Conservation (phyloP, 2,888 invertebrate genomes). For the Microctonus hyperodae region DNA sequence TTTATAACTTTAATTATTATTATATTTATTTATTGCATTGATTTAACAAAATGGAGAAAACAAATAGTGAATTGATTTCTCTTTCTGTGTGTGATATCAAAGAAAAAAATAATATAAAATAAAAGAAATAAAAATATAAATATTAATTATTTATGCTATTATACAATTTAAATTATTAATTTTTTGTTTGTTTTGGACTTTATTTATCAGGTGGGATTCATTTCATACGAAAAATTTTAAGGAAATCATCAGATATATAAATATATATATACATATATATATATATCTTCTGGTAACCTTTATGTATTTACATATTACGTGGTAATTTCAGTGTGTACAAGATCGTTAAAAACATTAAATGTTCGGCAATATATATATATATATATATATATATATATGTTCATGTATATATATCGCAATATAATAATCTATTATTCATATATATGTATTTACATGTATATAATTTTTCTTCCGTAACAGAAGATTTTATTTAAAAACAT, state of each 20-base stretch:
- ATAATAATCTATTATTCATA: constrained; percentile 53
- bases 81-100: constrained; percentile 21
- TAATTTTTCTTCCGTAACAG: constrained; percentile 57
- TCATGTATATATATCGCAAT: constrained; percentile 53
- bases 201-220: not conserved
- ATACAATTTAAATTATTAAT: not conserved
- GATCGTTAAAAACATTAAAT: constrained; percentile 62
- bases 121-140: constrained; percentile 2
- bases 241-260: constrained; percentile 21
- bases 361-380: constrained; percentile 51
- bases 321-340: constrained; percentile 59
- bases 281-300: constrained; percentile 52
- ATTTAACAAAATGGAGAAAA: not conserved
- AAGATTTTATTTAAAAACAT: constrained; percentile 44
- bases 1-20: no score
- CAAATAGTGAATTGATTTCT: not conserved
- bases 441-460: constrained; percentile 51
- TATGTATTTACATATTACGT: constrained; percentile 62
- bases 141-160: not conserved
- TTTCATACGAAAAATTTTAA: not conserved
- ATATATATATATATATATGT: constrained; percentile 44
- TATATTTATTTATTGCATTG: no score
- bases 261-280: constrained; percentile 20
- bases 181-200: not conserved
- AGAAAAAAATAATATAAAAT: not conserved